Conservation (phyloP, 2,113 vertebrate species). For the Rattus rattus region DNA sequence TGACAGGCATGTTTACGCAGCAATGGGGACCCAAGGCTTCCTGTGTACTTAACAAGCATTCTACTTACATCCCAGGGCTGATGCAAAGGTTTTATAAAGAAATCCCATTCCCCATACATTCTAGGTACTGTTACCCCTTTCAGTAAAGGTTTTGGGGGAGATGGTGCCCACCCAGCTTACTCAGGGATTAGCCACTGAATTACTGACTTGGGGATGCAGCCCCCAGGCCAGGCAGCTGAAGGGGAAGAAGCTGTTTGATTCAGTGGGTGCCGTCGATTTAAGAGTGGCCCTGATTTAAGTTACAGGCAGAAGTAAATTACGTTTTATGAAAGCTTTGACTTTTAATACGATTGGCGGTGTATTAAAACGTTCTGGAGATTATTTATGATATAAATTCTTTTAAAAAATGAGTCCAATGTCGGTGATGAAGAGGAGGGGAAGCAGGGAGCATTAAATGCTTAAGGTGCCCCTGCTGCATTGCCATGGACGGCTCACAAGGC, state of each 20-base stretch:
- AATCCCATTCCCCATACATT: fast-evolving
- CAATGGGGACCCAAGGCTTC: neutral
- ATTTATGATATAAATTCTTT: slow-evolving; percentile 71
- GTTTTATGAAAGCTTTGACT: slow-evolving; percentile 79
- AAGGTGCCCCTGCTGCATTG: neutral
- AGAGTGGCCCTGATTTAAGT: slow-evolving; percentile 63
- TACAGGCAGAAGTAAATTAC: slow-evolving; percentile 72
- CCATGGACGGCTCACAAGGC: neutral
- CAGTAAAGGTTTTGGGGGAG: neutral
- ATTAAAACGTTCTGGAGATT: slow-evolving; percentile 70
- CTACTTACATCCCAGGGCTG: neutral
- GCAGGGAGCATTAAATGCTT: neutral
- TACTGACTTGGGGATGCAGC: neutral
- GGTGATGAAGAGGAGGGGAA: neutral
- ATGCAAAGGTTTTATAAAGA: neutral
- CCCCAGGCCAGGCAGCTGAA: neutral
- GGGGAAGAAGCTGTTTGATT: neutral
- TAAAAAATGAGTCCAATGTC: neutral
- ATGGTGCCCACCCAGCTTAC: neutral
- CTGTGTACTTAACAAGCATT: neutral
- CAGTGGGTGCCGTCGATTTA: neutral
- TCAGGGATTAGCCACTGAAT: neutral
- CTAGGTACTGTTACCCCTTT: neutral
- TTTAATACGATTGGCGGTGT: slow-evolving; percentile 76
- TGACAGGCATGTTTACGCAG: no score